A percentile compares a stretch with the other conserved stretches of the same genome.
Conservation (phyloP, 2,888 invertebrate species). For the Aethes cnicana region DNA sequence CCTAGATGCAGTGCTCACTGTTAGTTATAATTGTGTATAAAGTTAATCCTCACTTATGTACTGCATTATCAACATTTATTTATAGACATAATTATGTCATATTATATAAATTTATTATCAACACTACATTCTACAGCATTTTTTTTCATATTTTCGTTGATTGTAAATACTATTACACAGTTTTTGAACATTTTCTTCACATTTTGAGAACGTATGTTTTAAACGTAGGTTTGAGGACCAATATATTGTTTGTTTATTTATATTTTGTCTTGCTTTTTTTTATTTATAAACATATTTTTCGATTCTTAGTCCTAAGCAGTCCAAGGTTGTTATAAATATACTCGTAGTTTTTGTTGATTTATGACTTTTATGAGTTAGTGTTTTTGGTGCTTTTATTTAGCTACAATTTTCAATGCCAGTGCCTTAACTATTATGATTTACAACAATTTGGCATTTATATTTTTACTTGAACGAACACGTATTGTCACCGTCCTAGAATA, state of each 20-base stretch:
- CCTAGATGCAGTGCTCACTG: constrained; percentile 2
- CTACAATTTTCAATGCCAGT: constrained; percentile 30
- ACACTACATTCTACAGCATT: background rate
- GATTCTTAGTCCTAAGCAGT: constrained; percentile 14
- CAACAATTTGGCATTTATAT: constrained; percentile 13
- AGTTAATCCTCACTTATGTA: constrained; percentile 2
- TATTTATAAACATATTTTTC: constrained; percentile 29
- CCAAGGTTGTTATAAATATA: constrained; percentile 14
- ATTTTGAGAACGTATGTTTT: background rate
- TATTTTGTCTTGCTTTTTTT: constrained; percentile 28
- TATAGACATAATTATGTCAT: background rate
- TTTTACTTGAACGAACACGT: constrained; percentile 11
- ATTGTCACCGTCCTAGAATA: constrained; percentile 39
- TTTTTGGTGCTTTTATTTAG: constrained; percentile 22
- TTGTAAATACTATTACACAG: background rate
- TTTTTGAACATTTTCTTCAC: background rate
- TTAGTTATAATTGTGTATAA: constrained; percentile 7
- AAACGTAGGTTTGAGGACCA: constrained; percentile 39
- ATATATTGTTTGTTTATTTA: constrained; percentile 30
- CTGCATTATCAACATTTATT: background rate
- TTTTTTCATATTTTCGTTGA: background rate
- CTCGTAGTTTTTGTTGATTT: constrained; percentile 12
- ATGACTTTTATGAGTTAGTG: constrained; percentile 2
- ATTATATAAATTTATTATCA: background rate
- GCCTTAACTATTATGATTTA: constrained; percentile 28